phyloP scores from a whole-genome alignment of 1,140 invertebrate species.

The Drosophila lacertosa region DNA sequence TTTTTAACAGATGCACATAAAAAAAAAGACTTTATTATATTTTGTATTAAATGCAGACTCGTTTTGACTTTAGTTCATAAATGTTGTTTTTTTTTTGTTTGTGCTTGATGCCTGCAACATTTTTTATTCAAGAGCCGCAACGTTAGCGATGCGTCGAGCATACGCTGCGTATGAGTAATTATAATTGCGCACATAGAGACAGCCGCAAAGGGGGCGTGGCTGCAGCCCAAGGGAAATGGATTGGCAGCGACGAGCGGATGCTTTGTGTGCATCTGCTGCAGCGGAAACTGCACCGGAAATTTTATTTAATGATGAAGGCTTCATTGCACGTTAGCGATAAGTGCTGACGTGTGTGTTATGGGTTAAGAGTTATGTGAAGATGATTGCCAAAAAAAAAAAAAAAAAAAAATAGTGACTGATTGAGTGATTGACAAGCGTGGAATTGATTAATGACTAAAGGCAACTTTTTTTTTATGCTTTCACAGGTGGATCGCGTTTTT shows the following conservation, averaged over 20 bases:
- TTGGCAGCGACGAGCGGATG: constrained; percentile 30
- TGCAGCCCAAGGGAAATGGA: constrained; percentile 49
- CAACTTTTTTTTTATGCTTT: neutral
- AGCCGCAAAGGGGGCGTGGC: neutral
- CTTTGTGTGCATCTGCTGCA: constrained; percentile 25
- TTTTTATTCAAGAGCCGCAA: constrained; percentile 54
- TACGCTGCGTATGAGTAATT: constrained; percentile 76
- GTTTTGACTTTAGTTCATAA: neutral
- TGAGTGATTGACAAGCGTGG: neutral
- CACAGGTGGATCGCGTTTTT: constrained; percentile 91
- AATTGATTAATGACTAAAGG: neutral
- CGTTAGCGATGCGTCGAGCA: constrained; percentile 36
- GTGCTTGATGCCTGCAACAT: constrained; percentile 40
- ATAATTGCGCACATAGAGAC: constrained; percentile 54
- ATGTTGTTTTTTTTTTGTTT: neutral
- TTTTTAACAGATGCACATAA: too few species aligned
- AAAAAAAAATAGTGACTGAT: neutral
- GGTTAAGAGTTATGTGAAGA: too few species aligned
- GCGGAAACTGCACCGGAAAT: constrained; percentile 64
- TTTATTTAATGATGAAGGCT: constrained; percentile 65
- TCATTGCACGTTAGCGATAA: constrained; percentile 32
- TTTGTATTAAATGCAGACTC: neutral
- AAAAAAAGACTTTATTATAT: neutral
- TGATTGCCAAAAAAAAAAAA: too few species aligned
- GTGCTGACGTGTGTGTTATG: neutral